phyloP scores from a whole-genome alignment of 2,888 invertebrate genomes.

The Epirrita christyi region DNA sequence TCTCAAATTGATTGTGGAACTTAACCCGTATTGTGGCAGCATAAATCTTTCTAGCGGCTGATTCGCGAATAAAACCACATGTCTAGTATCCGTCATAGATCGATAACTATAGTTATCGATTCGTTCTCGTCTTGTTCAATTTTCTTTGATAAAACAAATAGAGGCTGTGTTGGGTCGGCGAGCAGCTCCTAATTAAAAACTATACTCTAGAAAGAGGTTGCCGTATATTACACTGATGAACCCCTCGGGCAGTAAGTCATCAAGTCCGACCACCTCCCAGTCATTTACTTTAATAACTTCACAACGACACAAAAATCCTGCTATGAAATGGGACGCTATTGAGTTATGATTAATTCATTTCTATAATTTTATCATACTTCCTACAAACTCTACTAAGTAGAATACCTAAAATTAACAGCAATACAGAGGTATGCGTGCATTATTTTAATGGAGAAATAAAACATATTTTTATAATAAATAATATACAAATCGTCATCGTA shows the following conservation, averaged over 20 bases:
- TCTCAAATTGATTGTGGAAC: slow-evolving; percentile 66
- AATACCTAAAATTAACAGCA: no score
- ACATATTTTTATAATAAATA: no score
- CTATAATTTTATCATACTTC: neutral
- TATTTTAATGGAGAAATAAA: no score
- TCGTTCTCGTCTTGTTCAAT: slow-evolving; percentile 60
- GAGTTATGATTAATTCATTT: neutral
- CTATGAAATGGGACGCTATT: neutral
- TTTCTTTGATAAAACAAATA: slow-evolving; percentile 76
- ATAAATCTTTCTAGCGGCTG: slow-evolving; percentile 73
- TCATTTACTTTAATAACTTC: slow-evolving; percentile 66
- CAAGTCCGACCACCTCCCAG: slow-evolving; percentile 68
- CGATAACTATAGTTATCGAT: slow-evolving; percentile 68
- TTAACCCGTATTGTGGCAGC: slow-evolving; percentile 61
- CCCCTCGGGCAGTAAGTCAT: slow-evolving; percentile 69
- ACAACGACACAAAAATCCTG: slow-evolving; percentile 26
- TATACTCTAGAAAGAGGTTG: slow-evolving; percentile 69
- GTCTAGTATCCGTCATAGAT: slow-evolving; percentile 64
- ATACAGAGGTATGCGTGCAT: no score
- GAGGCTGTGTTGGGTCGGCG: slow-evolving; percentile 66
- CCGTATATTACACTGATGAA: slow-evolving; percentile 70
- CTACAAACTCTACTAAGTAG: no score
- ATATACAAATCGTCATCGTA: neutral
- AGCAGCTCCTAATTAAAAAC: slow-evolving; percentile 80
- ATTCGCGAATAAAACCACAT: slow-evolving; percentile 68